Conservation (phyloP, 2,888 invertebrate genomes). For the Alentia gelatinosa region DNA sequence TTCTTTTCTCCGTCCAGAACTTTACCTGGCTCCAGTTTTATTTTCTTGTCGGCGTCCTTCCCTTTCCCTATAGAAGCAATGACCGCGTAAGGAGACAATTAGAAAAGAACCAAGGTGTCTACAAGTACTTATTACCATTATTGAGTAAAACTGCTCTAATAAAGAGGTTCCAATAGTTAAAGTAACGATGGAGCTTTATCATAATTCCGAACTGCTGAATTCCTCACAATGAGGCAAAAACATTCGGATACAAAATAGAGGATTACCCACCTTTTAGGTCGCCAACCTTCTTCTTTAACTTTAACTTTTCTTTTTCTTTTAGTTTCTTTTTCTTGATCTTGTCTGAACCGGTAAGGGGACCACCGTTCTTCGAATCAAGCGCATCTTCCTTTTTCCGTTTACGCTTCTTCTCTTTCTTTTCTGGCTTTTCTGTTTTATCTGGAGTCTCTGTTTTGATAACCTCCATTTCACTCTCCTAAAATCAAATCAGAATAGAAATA, state of each 20-base stretch:
- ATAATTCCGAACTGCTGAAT: no score
- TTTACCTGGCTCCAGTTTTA: neutral
- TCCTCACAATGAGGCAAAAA: no score
- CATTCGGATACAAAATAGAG: no score
- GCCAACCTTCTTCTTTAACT: slow-evolving; percentile 32
- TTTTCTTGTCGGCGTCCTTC: slow-evolving; percentile 22
- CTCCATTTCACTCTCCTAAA: slow-evolving; percentile 10
- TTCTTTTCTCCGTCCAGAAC: slow-evolving; percentile 17
- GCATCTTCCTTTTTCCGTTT: slow-evolving; percentile 66
- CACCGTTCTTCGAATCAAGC: slow-evolving; percentile 56
- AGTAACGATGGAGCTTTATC: no score
- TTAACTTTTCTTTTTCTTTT: slow-evolving; percentile 54
- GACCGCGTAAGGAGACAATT: no score
- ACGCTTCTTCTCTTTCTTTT: slow-evolving; percentile 66
- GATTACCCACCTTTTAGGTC: neutral
- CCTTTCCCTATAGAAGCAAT: neutral
- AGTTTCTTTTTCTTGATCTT: slow-evolving; percentile 64
- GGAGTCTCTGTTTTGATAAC: slow-evolving; percentile 55
- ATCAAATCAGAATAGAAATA: neutral
- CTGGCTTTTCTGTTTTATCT: slow-evolving; percentile 67
- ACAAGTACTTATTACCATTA: neutral
- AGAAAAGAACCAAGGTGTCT: neutral
- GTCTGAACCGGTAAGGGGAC: slow-evolving; percentile 7
- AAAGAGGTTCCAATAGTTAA: no score
- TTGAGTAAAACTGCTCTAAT: neutral